Evolutionary conservation across 2,888 invertebrate genomes (phyloP).

Genomic region (Melieria picta): DNA sequence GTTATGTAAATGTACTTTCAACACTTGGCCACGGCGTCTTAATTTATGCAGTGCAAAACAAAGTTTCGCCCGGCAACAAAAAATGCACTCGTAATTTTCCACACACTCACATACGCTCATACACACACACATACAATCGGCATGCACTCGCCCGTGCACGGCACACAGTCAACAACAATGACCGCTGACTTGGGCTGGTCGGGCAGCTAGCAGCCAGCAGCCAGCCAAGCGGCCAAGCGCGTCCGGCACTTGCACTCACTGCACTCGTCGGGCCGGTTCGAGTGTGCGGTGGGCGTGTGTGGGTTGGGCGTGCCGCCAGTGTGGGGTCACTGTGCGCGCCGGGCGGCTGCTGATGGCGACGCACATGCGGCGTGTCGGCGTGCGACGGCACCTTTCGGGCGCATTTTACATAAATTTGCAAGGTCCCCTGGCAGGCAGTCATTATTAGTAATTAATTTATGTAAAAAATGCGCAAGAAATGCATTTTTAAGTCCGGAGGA

Average conservation of each 20-base stretch:
- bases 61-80: conserved; percentile 25
- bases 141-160: no score
- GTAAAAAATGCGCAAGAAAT: conserved; percentile 20
- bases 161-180: neutral
- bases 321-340: no score
- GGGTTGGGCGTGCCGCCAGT: no score
- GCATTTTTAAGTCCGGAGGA: conserved; percentile 19
- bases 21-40: conserved; percentile 42
- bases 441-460: conserved; percentile 32
- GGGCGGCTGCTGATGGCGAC: no score
- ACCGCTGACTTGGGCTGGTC: conserved; percentile 14
- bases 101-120: neutral
- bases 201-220: neutral
- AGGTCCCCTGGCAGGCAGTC: neutral
- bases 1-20: conserved; percentile 47
- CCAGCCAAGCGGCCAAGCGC: neutral
- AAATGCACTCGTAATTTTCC: neutral
- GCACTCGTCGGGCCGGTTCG: no score
- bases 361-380: no score
- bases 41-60: conserved; percentile 48
- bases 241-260: no score
- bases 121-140: neutral
- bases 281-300: no score
- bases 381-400: no score
- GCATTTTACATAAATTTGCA: no score